Evolutionary conservation across 2,113 vertebrate genomes (phyloP).

Genomic region (Muntiacus reevesi): DNA sequence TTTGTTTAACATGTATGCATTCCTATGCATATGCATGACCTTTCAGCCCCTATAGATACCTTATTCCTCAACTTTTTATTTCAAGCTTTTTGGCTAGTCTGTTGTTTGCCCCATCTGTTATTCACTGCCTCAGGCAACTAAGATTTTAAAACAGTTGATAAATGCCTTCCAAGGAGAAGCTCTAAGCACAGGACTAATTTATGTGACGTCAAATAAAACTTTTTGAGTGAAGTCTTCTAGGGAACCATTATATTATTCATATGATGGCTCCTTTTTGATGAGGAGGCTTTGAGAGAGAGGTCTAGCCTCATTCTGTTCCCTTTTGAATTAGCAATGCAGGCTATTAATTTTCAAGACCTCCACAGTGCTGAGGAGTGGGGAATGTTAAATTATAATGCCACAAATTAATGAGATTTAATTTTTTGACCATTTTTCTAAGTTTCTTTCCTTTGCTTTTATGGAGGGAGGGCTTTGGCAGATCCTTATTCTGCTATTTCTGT

Average conservation of each 20-base stretch:
- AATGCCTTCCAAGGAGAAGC: not conserved
- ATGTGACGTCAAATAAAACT: not conserved
- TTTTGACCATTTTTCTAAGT: not conserved
- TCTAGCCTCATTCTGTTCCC: not conserved
- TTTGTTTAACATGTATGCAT: not conserved
- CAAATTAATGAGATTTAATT: not conserved
- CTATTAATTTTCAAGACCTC: not conserved
- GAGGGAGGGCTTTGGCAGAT: not conserved
- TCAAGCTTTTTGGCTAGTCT: not conserved
- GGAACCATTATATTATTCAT: not conserved
- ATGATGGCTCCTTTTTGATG: not conserved
- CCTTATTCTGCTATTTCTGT: not conserved
- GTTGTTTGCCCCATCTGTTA: not conserved
- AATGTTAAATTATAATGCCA: not conserved
- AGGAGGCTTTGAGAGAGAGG: not conserved
- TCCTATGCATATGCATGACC: not conserved
- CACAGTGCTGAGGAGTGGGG: not conserved
- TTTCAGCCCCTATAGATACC: not conserved
- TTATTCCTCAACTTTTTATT: not conserved
- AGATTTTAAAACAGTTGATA: not conserved
- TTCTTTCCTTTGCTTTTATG: not conserved
- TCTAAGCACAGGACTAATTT: not conserved
- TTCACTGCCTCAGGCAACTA: not conserved
- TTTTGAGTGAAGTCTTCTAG: not conserved
- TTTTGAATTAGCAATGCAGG: not conserved